Base-by-base conservation (phyloP, 2,797 vertebrate species). In the Cynopterus sphinx region DNA sequence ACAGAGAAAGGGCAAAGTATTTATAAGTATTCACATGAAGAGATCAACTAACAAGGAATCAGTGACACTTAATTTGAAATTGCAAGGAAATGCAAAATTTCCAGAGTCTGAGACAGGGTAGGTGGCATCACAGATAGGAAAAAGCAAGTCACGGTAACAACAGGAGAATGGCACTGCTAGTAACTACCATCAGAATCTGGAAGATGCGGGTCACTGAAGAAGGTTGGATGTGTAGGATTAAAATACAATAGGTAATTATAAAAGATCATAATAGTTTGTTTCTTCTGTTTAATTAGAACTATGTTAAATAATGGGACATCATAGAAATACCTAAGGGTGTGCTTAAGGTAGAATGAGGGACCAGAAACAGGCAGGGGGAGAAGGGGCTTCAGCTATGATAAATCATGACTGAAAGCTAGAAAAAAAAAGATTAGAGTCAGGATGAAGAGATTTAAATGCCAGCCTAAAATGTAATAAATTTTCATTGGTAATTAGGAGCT, bases 11-110 rank as follows among this genome's bases (percentile, higher is more conserved):
- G 22, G 19, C 13, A 61, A 87, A 87, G 21, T 26, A n/a, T 39
- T 61, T 82, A 9, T 26, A 86, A 63, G 9, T 55, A 91, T 33
- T 55, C 75, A 65, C 59, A 74, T 65, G 21, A 28, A 68, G 3
- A 79, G 3, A 61, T 63, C 10, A 81, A 21, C 13, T 46, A 81
- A 87, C 22, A 61, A 43, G n/a, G 17, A 33, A 31, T 51, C 84
- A 15, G 5, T 22, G 8, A 12, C 17, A 88, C 70, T 90, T 87
- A 55, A 85, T 68, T 86, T 82, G 7, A 70, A 91, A 90, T 51
- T 90, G 10, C 5, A 77, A 85, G 19, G 43, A 92, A 92, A 84
- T 11, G 43, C 19, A 96, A 26, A 68, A 88, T 87, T 75, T 94
- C 26, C 86, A 89, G 19, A 57, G 10, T 33, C 53, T 84, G 41